Evolutionary conservation across 2,797 vertebrate genomes (phyloP), one percentile per base, ranked within the genome.

Genomic region (Poeciliopsis infans): DNA sequence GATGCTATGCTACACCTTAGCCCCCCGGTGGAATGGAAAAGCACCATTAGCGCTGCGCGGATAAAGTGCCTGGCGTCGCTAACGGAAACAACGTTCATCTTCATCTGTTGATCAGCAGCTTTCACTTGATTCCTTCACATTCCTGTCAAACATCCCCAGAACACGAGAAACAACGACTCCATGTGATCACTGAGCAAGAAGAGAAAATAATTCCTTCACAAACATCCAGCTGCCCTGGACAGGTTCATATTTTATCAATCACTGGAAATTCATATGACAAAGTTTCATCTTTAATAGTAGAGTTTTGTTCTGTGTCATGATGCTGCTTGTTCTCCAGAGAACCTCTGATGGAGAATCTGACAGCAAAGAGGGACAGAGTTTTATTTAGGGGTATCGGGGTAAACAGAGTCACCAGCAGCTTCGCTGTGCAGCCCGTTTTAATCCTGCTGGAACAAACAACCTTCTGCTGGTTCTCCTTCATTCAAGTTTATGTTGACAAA

Each of bases 41-140:
- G 75, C 79, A 20, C 33, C 28, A 72, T 33, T 3, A 49, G 59
- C 59, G 74, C 18, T 72, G 23, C 46, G 74, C 8, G 69, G 49
- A 81, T 76, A 69, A 81, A 74, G 83, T 82, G 79, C 46, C 51
- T 78, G 47, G 72, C 36, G 55, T 75, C 51, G 78, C 47, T 69
- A 75, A 59, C 43, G 86, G 80, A 75, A 87, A 71, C 36, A 69
- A 47, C 15, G 28, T 78, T 79, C 74, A 82, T 85, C 83, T 83
- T 81, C 49, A 77, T 79, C 70, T 84, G 45, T 57, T 87, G 55
- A 86, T 86, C 85, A 78, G 80, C 76, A 72, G 61, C 78, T 78
- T 83, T 20, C 82, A 86, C 46, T 88, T 70, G 79, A 43, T 70
- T 85, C 53, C 74, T 84, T 82, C 80, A 79, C 79, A 79, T 86